Evolutionary conservation across 2,113 vertebrate genomes (phyloP).

Genomic region (Carassius auratus): DNA sequence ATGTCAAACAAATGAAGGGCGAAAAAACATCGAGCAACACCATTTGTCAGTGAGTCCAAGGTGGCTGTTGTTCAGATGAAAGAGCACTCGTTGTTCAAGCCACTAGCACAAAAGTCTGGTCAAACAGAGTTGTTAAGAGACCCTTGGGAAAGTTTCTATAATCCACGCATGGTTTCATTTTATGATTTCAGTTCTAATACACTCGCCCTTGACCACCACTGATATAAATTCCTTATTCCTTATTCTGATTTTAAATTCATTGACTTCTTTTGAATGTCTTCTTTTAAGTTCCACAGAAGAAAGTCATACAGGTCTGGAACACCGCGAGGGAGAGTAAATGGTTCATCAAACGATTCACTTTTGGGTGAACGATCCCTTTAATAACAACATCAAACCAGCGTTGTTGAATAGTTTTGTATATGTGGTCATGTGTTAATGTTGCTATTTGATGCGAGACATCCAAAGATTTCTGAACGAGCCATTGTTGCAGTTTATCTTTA

Average conservation of each 20-base stretch:
- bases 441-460: not conserved
- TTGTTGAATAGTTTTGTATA: not conserved
- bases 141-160: not conserved
- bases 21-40: constrained; percentile 10
- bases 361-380: not conserved
- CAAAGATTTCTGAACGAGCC: not conserved
- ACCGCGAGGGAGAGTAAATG: no score
- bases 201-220: not conserved
- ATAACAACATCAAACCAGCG: not conserved
- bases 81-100: not conserved
- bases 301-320: not conserved
- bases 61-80: not conserved
- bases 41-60: not conserved
- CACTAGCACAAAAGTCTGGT: not conserved
- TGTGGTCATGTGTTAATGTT: not conserved
- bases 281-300: not conserved
- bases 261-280: no score
- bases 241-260: not conserved
- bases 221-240: not conserved
- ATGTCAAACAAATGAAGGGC: not conserved
- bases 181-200: not conserved
- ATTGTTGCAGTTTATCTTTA: not conserved
- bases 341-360: not conserved
- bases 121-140: constrained; percentile 9
- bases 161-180: not conserved